Percentiles rank a stretch among this genome's conserved stretches.
Evolutionary conservation across 2,888 invertebrate genomes (phyloP).

Genomic region (Agrochola litura): DNA sequence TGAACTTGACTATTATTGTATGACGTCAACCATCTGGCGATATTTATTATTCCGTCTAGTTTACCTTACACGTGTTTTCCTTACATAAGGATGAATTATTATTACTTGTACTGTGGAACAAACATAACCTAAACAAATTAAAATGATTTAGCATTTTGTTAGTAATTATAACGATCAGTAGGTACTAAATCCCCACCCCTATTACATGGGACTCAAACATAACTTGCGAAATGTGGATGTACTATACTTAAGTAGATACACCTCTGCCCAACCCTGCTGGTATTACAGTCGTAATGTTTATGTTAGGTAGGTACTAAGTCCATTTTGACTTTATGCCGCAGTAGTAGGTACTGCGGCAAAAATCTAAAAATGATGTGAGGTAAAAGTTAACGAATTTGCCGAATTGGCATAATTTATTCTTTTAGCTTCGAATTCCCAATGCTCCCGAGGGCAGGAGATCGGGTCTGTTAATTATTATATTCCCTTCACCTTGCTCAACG

Average conservation of each 20-base stretch:
- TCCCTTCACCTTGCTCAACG: background rate
- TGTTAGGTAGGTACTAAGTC: background rate
- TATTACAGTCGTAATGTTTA: background rate
- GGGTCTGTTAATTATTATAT: slow-evolving; percentile 30
- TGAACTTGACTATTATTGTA: slow-evolving; percentile 1
- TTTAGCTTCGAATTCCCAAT: slow-evolving; percentile 6
- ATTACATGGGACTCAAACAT: background rate
- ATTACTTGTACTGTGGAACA: slow-evolving; percentile 3
- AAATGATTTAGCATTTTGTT: background rate
- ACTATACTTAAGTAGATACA: background rate
- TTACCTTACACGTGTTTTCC: slow-evolving; percentile 25
- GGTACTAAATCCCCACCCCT: background rate
- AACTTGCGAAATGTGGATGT: background rate
- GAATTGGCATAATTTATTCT: slow-evolving; percentile 4
- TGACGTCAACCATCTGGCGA: slow-evolving; percentile 7
- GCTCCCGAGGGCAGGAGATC: slow-evolving; percentile 16
- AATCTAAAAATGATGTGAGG: background rate
- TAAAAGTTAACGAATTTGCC: slow-evolving; percentile 2
- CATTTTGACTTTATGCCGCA: background rate
- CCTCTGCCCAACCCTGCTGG: background rate
- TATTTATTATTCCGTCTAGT: slow-evolving; percentile 14
- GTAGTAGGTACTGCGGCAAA: too few species aligned
- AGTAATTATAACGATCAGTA: background rate
- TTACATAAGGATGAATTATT: slow-evolving; percentile 5
- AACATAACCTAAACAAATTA: background rate